Evolutionary conservation across 2,888 invertebrate genomes (phyloP), one percentile per base, ranked within the genome.

Genomic region (Hypselothyrea guttata): DNA sequence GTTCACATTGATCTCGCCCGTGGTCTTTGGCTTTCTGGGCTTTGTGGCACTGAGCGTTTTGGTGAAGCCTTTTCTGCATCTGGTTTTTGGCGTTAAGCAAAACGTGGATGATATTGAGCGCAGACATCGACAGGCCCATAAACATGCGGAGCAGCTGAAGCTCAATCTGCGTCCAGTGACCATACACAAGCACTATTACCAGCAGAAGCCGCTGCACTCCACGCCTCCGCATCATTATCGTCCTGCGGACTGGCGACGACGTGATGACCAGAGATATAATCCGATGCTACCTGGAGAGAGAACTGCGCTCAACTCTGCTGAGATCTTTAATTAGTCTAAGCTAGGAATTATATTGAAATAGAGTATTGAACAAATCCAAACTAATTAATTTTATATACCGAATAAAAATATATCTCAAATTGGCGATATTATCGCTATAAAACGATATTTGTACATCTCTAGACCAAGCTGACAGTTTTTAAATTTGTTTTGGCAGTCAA

Each of bases 121-220:
- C 0, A 61, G 63, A 9, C 76, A 69, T 16, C 63, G 70, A n/a
- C 48, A 67, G 8, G 81, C 75, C 44, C 52, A 72, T 28, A 86
- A 72, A 13, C 77, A 67, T 1, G 78, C 68, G 2, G 79, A 88
- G 55, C 78, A 69, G 38, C 71, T 75, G 0, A 87, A 75, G 22
- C 52, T 84, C 0, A 74, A 66, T 12, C 71, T 77, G 2, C 79
- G 89, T 0, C 88, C 88, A 0, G 88, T 88, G 11, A 88, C 88
- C 16, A 86, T 88, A 34, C 88, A 88, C 47, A 88, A 88, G 49
- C 89, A 88, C 16, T 88, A 70, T 33, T 88, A 88, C 47, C 83
- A 87, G 15, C 76, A 87, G 47, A 73, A 53, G 38, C 75, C 75
- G 4, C 53, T 69, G 9, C 71, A 64, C 15, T 68, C 78, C 0